phyloP scores from a whole-genome alignment of 2,113 vertebrate species.

The Taxidea taxus region DNA sequence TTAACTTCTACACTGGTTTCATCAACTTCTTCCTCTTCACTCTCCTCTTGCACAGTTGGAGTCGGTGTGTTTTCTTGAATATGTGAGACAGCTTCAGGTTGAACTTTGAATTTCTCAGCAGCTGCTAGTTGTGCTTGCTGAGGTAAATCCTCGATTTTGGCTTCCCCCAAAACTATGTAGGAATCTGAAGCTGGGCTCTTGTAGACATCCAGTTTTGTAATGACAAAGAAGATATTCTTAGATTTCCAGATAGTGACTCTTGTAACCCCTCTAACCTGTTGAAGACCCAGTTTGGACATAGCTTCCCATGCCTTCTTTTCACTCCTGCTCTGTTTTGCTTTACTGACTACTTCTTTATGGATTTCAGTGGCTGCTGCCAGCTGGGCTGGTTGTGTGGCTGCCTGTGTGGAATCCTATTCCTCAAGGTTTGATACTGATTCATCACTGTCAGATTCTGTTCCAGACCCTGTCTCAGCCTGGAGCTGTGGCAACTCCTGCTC shows the following conservation, averaged over 20 bases:
- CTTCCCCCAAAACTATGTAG: neutral
- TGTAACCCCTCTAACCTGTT: neutral
- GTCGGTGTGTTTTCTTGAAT: neutral
- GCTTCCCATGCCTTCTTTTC: neutral
- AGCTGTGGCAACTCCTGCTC: neutral
- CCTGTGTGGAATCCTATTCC: neutral
- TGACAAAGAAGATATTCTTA: neutral
- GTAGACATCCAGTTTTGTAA: neutral
- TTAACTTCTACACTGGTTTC: neutral
- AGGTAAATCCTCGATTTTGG: neutral
- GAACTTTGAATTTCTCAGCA: neutral
- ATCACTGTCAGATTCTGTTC: neutral
- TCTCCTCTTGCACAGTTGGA: neutral
- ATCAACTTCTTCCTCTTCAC: neutral
- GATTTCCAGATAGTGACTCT: neutral
- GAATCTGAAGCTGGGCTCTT: neutral
- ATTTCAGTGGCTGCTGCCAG: neutral
- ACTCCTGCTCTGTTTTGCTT: neutral
- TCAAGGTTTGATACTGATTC: neutral
- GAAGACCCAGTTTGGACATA: neutral
- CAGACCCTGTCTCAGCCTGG: neutral
- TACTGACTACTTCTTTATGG: neutral
- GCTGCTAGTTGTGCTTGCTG: neutral
- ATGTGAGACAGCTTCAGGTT: neutral
- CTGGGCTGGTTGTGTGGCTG: neutral